phyloP scores from a whole-genome alignment of 2,113 vertebrate species.

The Pongo abelii region DNA sequence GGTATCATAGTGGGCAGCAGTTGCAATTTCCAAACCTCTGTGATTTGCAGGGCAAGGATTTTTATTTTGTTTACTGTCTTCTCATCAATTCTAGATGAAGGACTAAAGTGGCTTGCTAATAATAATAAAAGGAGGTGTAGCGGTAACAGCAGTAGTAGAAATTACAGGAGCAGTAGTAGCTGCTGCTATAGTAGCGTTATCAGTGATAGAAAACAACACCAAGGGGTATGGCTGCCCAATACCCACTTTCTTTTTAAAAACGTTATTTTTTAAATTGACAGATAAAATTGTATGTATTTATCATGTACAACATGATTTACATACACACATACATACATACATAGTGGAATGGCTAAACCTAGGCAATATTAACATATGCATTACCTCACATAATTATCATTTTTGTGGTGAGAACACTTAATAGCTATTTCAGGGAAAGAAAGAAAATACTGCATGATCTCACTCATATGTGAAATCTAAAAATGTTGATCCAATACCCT shows the following conservation, averaged over 20 bases:
- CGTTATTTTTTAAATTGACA: background rate
- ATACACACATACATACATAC: background rate
- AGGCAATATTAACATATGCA: background rate
- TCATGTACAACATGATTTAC: background rate
- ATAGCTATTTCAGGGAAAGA: background rate
- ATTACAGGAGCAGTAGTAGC: too few relatives aligned
- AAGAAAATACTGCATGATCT: background rate
- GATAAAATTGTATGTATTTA: background rate
- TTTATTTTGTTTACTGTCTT: background rate
- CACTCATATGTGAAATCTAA: background rate
- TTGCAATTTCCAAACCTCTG: background rate
- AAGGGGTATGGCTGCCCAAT: background rate
- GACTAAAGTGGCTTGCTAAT: background rate
- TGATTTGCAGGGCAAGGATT: background rate
- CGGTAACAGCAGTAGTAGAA: background rate
- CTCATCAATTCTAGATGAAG: background rate
- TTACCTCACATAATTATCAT: background rate
- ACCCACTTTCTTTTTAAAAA: background rate
- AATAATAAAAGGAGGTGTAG: background rate
- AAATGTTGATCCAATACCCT: background rate
- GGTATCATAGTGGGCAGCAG: background rate
- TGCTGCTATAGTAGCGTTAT: rapidly evolving
- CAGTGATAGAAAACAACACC: background rate
- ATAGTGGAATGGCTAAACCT: background rate
- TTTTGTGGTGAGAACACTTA: background rate